phyloP scores from a whole-genome alignment of 2,888 invertebrate species.

The Rhagium mordax region DNA sequence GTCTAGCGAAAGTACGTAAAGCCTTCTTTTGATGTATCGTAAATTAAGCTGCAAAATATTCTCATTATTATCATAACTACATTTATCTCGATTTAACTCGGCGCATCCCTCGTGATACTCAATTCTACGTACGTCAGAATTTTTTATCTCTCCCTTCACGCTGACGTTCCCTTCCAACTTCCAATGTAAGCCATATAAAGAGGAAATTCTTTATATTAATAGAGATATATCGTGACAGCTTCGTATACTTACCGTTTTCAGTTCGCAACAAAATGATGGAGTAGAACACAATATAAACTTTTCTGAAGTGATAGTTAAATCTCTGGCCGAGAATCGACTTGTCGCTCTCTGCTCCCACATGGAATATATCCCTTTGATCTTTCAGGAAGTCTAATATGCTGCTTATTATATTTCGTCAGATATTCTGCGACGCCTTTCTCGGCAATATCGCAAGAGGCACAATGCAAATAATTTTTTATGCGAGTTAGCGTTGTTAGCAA shows the following conservation, averaged over 20 bases:
- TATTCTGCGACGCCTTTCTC: neutral
- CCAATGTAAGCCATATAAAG: neutral
- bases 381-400: conserved; percentile 13
- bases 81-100: neutral
- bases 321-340: neutral
- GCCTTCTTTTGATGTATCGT: too few species aligned
- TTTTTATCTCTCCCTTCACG: neutral
- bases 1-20: too few species aligned
- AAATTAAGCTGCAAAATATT: too few species aligned
- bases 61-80: too few species aligned
- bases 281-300: conserved; percentile 9
- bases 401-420: conserved; percentile 6
- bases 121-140: neutral
- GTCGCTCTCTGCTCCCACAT: neutral
- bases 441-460: neutral
- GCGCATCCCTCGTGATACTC: neutral
- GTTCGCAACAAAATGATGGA: neutral
- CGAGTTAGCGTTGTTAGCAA: too few species aligned
- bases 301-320: conserved; percentile 3
- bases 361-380: conserved; percentile 12
- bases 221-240: conserved; percentile 13
- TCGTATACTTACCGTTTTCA: neutral
- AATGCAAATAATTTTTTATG: neutral
- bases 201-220: conserved; percentile 16
- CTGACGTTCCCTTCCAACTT: neutral